These are phyloP conservation scores for Tenthredo notha DNA, from an alignment of 2,888 invertebrate genomes.

Conservation along the genomic window DNA sequence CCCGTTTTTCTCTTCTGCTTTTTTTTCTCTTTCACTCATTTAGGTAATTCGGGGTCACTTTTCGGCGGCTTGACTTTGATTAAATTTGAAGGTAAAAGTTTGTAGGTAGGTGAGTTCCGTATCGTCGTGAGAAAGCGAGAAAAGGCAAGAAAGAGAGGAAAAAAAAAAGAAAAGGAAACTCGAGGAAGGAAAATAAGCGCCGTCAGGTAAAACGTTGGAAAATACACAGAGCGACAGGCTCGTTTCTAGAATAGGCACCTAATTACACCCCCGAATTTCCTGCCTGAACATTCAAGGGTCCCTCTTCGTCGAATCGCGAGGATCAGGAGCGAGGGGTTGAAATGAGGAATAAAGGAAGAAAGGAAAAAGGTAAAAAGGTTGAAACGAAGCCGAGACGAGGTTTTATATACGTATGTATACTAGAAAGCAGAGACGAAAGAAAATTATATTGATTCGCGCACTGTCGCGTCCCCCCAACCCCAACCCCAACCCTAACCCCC, in stretches of 20 bases:
- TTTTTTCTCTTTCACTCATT: not conserved
- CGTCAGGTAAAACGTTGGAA: slow-evolving; percentile 40
- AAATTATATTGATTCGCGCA: slow-evolving; percentile 22
- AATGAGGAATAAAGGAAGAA: slow-evolving; percentile 62
- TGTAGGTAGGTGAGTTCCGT: not conserved
- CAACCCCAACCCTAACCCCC: not conserved
- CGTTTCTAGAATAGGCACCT: slow-evolving; percentile 43
- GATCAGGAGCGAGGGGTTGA: slow-evolving; percentile 12
- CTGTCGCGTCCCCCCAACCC: slow-evolving; percentile 2
- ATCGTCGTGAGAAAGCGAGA: not conserved
- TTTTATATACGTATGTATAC: slow-evolving; percentile 8
- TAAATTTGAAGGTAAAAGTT: slow-evolving; percentile 10
- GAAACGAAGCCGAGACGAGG: slow-evolving; percentile 4
- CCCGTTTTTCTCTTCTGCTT: not conserved
- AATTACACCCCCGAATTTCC: slow-evolving; percentile 41
- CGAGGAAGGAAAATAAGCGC: slow-evolving; percentile 27
- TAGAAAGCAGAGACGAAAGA: slow-evolving; percentile 23
- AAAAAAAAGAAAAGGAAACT: not conserved
- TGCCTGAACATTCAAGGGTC: slow-evolving; percentile 34
- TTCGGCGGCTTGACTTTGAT: slow-evolving; percentile 12
- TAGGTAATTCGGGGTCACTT: slow-evolving; percentile 10
- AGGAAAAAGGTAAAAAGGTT: slow-evolving; percentile 57
- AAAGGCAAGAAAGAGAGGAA: not conserved
- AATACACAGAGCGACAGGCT: slow-evolving; percentile 34
- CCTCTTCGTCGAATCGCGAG: not conserved